Evolutionary conservation across 2,888 invertebrate species (phyloP), one percentile per base, ranked within the genome.

Genomic region (Erynnis tages): DNA sequence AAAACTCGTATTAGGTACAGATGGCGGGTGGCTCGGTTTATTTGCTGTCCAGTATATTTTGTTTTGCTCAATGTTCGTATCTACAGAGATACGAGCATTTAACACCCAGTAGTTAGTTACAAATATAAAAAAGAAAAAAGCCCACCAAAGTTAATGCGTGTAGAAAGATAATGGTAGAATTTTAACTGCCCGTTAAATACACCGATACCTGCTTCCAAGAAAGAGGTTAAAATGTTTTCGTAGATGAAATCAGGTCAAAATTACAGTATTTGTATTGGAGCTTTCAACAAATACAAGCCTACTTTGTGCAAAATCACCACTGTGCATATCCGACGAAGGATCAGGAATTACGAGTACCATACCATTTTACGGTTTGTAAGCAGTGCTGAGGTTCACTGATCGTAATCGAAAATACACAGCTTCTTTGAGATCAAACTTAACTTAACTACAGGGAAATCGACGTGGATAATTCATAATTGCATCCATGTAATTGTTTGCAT

Each of bases 401-500:
- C 50, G 32, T 50, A 50, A 50, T 50, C 50, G 34, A 50, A 35
- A 50, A 50, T 43, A 43, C 19, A 50, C 43, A 41, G 50, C 43
- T 50, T 50, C 29, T 10, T 35, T 6, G 16, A 23, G 17, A 23
- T 40, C 21, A n/a, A 37, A 29, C 43, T 43, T 29, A 19, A 14
- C 5, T 1, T 29, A 35, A 23, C n/a, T 37, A 35, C 44, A 29
- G 43, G 35, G 23, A 43, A 52, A 44, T 44, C 16, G 34, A 52
- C 37, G 37, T 29, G 44, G 44, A 37, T 52, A 52, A 52, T 52
- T 52, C 44, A 37, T 44, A 44, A 52, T 43, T 43, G 41, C 34
- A 10, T 40, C n/a, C n/a, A 41, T 1, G 17, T 34, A 17, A 17
- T 17, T 30, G 30, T 30, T 8, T 30, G 30, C 13, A 30, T 30